phyloP scores from a whole-genome alignment of 2,797 vertebrate genomes.

The Synanceia verrucosa region DNA sequence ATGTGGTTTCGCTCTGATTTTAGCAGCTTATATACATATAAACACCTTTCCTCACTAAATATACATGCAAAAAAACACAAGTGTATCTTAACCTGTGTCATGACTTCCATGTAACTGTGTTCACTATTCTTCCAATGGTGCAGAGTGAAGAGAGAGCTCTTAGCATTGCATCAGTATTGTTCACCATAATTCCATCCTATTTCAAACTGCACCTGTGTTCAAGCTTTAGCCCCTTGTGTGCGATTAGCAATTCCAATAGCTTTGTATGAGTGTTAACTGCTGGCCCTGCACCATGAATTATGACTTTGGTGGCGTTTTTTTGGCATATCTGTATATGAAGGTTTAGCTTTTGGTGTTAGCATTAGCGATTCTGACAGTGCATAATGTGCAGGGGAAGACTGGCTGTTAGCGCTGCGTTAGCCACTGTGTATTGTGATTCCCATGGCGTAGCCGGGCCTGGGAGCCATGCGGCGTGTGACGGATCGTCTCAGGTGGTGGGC shows the following conservation, averaged over 20 bases:
- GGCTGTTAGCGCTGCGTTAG: constrained; percentile 47
- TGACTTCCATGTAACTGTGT: not conserved
- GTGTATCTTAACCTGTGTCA: not conserved
- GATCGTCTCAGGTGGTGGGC: constrained; percentile 77
- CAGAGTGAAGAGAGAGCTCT: not conserved
- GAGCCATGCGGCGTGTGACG: constrained; percentile 64
- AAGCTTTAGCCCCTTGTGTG: constrained; percentile 39
- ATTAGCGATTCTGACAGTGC: constrained; percentile 65
- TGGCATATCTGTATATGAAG: constrained; percentile 45
- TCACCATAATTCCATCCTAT: constrained; percentile 49
- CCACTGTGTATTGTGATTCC: constrained; percentile 68
- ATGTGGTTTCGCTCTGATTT: too few relatives aligned
- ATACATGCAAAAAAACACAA: too few relatives aligned
- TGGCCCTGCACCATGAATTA: constrained; percentile 26
- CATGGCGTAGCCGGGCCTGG: constrained; percentile 58
- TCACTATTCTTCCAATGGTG: too few relatives aligned
- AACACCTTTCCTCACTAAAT: too few relatives aligned
- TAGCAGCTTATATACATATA: too few relatives aligned
- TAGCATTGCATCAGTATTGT: constrained; percentile 16
- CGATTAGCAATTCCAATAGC: constrained; percentile 59
- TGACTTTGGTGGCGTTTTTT: constrained; percentile 47
- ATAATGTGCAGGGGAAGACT: constrained; percentile 36
- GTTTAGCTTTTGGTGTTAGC: constrained; percentile 62
- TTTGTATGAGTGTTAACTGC: constrained; percentile 25
- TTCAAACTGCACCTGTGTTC: constrained; percentile 55